Evolutionary conservation across 2,113 vertebrate species (phyloP).

Genomic region (Ochotona princeps): DNA sequence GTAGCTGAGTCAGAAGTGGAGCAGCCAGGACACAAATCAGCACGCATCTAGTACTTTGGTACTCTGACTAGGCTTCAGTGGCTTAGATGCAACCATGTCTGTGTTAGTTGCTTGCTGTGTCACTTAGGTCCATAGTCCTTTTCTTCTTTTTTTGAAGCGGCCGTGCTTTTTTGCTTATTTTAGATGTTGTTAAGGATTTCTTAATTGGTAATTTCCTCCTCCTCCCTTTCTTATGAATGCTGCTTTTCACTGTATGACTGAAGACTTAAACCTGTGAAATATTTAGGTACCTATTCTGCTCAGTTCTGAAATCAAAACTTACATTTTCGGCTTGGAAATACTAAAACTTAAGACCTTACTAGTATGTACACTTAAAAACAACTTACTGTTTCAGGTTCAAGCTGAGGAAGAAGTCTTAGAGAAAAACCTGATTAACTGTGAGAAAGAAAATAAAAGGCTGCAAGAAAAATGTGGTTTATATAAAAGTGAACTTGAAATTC

Average conservation of each 20-base stretch:
- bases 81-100: background rate
- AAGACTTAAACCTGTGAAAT: background rate
- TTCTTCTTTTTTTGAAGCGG: background rate
- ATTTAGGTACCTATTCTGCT: background rate
- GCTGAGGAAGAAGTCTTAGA: constrained; percentile 89
- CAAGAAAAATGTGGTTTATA: constrained; percentile 86
- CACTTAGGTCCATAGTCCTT: background rate
- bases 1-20: too few species aligned
- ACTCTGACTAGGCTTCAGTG: background rate
- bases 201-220: background rate
- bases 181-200: constrained; percentile 13
- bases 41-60: constrained; percentile 3
- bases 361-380: constrained; percentile 62
- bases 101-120: constrained; percentile 21
- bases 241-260: background rate
- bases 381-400: constrained; percentile 88
- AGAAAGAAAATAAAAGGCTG: constrained; percentile 90
- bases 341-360: constrained; percentile 26
- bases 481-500: constrained; percentile 86
- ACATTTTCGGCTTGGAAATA: constrained; percentile 48
- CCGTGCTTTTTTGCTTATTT: background rate
- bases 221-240: background rate
- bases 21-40: too few species aligned
- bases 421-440: constrained; percentile 87
- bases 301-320: constrained; percentile 52